Percentiles rank a stretch among this genome's conserved stretches.
Conservation (phyloP, 2,888 invertebrate genomes). For the Therioaphis trifolii region DNA sequence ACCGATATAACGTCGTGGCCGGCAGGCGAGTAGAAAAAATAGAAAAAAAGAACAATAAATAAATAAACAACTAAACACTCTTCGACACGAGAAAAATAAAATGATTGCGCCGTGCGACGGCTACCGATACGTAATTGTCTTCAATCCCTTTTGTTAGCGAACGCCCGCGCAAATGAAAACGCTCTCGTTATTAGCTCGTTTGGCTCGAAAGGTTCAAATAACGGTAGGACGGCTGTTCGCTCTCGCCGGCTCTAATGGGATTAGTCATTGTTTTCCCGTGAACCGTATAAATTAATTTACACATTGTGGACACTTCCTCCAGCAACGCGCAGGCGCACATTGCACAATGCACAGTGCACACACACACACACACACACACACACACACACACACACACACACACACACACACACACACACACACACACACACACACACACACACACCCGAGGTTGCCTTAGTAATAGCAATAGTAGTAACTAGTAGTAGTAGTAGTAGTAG, state of each 20-base stretch:
- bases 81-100: neutral
- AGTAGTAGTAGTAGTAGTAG: neutral
- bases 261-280: slow-evolving; percentile 58
- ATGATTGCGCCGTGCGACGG: slow-evolving; percentile 19
- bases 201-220: slow-evolving; percentile 49
- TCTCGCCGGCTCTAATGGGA: slow-evolving; percentile 51
- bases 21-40: no score
- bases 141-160: slow-evolving; percentile 46
- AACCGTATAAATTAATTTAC: slow-evolving; percentile 59
- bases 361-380: no score
- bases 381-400: no score
- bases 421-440: no score
- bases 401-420: no score
- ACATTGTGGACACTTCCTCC: slow-evolving; percentile 43
- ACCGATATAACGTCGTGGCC: neutral
- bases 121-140: slow-evolving; percentile 29
- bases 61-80: neutral
- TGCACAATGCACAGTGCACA: no score
- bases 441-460: no score
- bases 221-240: slow-evolving; percentile 33
- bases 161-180: slow-evolving; percentile 16
- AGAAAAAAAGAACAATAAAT: slow-evolving; percentile 1
- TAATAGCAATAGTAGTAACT: neutral
- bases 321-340: neutral
- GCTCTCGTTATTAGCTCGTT: slow-evolving; percentile 60